Evolutionary conservation across 2,888 invertebrate genomes (phyloP).

Genomic region (Ceramica pisi): DNA sequence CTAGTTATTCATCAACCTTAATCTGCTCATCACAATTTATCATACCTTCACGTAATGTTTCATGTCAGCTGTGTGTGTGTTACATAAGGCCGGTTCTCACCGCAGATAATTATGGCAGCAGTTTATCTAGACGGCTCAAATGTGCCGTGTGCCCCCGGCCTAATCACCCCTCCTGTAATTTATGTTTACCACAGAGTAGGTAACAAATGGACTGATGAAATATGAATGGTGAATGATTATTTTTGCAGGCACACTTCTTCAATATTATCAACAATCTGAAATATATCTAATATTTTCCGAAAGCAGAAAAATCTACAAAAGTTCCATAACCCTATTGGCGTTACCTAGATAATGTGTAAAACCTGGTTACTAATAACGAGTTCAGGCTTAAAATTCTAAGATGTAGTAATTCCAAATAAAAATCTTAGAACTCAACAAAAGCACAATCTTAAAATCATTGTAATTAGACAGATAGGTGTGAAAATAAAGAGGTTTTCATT

Average conservation of each 20-base stretch:
- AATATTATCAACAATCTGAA: too few relatives aligned
- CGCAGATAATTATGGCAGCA: conserved; percentile 51
- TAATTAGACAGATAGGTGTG: too few relatives aligned
- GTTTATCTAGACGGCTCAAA: conserved; percentile 60
- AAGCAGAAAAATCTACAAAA: too few relatives aligned
- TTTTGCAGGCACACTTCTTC: background rate
- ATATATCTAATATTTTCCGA: too few relatives aligned
- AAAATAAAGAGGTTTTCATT: background rate
- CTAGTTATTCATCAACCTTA: background rate
- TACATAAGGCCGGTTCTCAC: conserved; percentile 29
- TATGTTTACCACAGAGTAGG: conserved; percentile 31
- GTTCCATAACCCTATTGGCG: background rate
- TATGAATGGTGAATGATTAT: background rate
- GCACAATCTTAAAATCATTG: too few relatives aligned
- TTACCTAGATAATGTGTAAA: background rate
- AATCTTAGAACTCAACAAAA: too few relatives aligned
- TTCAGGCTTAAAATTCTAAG: background rate
- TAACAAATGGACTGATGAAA: conserved; percentile 10
- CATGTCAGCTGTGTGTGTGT: conserved; percentile 18
- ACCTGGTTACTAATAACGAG: background rate
- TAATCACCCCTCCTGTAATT: conserved; percentile 56
- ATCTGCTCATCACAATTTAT: conserved; percentile 22
- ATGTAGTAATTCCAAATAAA: background rate
- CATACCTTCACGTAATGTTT: conserved; percentile 29
- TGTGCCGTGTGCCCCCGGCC: conserved; percentile 47